Conservation (phyloP, 92 coral and sea anemone genomes). For the Actinernus sp. region DNA sequence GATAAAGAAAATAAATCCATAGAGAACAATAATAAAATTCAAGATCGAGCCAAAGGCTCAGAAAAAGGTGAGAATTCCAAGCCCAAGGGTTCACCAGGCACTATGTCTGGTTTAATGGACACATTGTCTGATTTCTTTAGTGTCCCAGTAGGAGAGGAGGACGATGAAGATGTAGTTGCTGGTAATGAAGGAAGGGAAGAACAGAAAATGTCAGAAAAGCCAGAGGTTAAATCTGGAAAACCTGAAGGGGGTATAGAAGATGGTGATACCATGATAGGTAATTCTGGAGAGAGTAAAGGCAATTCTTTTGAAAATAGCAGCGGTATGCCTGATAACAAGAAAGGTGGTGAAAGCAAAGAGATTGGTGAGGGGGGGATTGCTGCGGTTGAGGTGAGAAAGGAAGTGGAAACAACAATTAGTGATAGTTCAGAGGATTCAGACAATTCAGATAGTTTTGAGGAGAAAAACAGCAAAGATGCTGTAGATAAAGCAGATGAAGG, state of each 20-base stretch:
- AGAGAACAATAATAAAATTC: neutral
- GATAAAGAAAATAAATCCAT: conserved; percentile 1
- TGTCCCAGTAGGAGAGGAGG: conserved; percentile 32
- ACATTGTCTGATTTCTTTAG: conserved; percentile 31
- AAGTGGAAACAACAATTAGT: too few relatives aligned
- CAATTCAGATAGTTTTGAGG: neutral
- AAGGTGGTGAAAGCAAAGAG: too few relatives aligned
- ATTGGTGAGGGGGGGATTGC: too few relatives aligned
- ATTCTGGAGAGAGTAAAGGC: too few relatives aligned
- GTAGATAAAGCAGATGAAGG: neutral
- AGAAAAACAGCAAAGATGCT: neutral
- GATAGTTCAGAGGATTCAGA: neutral
- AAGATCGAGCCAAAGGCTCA: neutral
- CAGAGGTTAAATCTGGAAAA: neutral
- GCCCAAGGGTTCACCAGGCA: conserved; percentile 13
- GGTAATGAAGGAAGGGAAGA: conserved; percentile 1
- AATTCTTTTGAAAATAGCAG: too few relatives aligned
- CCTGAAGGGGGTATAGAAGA: too few relatives aligned
- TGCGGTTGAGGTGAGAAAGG: too few relatives aligned
- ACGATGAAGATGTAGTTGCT: conserved; percentile 14
- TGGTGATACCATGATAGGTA: too few relatives aligned
- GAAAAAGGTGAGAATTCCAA: conserved; percentile 30
- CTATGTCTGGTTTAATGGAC: conserved; percentile 46
- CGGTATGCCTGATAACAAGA: too few relatives aligned
- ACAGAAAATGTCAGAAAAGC: neutral